Conservation (phyloP, 1,140 invertebrate genomes). For the Akabosia matsudoensis region DNA sequence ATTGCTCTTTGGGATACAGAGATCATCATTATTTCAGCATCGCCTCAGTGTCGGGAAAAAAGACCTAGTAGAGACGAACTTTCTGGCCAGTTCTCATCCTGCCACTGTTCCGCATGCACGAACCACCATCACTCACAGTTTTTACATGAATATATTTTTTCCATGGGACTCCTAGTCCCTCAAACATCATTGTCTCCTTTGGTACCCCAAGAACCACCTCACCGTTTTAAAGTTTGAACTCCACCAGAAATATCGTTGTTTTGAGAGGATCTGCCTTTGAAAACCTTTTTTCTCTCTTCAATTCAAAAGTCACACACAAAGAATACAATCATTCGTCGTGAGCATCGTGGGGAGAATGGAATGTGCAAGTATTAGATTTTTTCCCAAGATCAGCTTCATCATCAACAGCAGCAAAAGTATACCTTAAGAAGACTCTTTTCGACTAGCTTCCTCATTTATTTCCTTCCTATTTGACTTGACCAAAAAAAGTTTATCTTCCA, state of each 20-base stretch:
- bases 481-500: not conserved
- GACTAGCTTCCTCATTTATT: not conserved
- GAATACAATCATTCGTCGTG: not conserved
- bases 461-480: not conserved
- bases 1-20: not conserved
- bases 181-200: too few relatives aligned
- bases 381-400: not conserved
- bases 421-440: not conserved
- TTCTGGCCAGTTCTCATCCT: constrained; percentile 10
- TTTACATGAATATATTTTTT: not conserved
- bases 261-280: too few relatives aligned
- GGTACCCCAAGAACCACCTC: too few relatives aligned
- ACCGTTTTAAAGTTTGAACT: too few relatives aligned
- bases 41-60: not conserved
- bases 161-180: not conserved
- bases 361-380: not conserved
- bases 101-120: not conserved
- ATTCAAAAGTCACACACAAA: not conserved
- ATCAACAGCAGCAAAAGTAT: not conserved
- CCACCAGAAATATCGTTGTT: too few relatives aligned
- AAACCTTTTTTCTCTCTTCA: too few relatives aligned
- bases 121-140: not conserved
- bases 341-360: constrained; percentile 10
- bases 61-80: constrained; percentile 6
- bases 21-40: not conserved